Base-by-base conservation (phyloP, 1,140 invertebrate species). In the Anastrepha obliqua region DNA sequence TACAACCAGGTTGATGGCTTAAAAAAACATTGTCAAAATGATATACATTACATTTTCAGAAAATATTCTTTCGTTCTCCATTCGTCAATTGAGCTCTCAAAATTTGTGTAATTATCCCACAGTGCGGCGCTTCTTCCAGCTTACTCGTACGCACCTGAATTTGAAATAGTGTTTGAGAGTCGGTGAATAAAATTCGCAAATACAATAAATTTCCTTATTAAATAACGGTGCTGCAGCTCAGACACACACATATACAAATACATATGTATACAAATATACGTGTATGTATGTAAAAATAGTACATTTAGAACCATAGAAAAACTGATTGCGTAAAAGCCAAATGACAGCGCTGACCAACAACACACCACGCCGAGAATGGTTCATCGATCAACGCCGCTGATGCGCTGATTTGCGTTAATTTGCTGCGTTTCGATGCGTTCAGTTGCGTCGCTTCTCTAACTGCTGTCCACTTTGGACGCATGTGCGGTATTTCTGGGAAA, bases 401-500 rank as follows among this genome's bases (percentile, higher is more conserved):
- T 81, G 44, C 55, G 74, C 47, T 74, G 70, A 74, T 81, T 55
- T 81, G 44, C 47, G 44, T 81, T 81, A 81, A 81, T 81, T 58
- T 81, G 47, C 74, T 81, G 47, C 74, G 74, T 81, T 81, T 81
- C n/a, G 47, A 5, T 81, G 44, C 74, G 51, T 20, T 39, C 17
- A 7, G 47, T 7, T 81, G 47, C 39, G 67, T n/a, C 15, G 17
- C 15, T 74, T 74, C 67, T 42, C 39, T 70, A 13, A 47, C 47
- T 58, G 74, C 29, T 39, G n/a, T 9, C 74, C n/a, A 58, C 42
- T 7, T 20, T 6, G 17, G 17, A 81, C 74, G 74, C 74, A 81
- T 81, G 47, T n/a, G 74, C 74, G 47, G 74, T 42, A 81, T 47
- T 81, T 81, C 74, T 81, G 51, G 74, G 74, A 81, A 81, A 81